These are phyloP conservation scores for Monochamus alternatus DNA, from an alignment of 2,888 invertebrate species.

Conservation along the genomic window DNA sequence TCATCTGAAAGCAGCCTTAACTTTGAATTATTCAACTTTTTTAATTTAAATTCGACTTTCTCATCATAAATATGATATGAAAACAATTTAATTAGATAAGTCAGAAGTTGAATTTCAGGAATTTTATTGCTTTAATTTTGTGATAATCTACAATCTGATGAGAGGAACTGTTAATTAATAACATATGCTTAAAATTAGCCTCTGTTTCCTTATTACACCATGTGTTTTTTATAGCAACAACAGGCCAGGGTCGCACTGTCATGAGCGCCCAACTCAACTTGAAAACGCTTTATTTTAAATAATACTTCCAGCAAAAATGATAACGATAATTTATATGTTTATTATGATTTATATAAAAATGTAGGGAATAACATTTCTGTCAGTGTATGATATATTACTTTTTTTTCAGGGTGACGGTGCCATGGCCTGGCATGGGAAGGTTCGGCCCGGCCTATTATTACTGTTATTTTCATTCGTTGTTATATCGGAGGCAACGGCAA, in stretches of 20 bases:
- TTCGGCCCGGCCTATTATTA: slow-evolving; percentile 70
- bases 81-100: not conserved
- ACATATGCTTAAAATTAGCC: slow-evolving; percentile 42
- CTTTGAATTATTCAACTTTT: not conserved
- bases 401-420: slow-evolving; percentile 69
- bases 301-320: not conserved
- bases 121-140: not conserved
- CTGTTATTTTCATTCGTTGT: slow-evolving; percentile 66
- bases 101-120: not conserved
- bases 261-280: not conserved
- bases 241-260: not conserved
- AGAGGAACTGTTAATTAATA: slow-evolving; percentile 42
- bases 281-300: too few species aligned
- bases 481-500: slow-evolving; percentile 68
- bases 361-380: not conserved
- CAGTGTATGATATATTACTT: slow-evolving; percentile 25
- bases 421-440: slow-evolving; percentile 71
- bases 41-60: not conserved
- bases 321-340: too few species aligned
- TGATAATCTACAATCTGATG: slow-evolving; percentile 10
- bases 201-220: slow-evolving; percentile 40
- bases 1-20: not conserved
- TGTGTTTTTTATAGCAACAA: slow-evolving; percentile 30
- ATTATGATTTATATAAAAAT: too few species aligned
- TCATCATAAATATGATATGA: not conserved